Evolutionary conservation across 2,113 vertebrate species (phyloP).

Genomic region (Callopanchax toddi): DNA sequence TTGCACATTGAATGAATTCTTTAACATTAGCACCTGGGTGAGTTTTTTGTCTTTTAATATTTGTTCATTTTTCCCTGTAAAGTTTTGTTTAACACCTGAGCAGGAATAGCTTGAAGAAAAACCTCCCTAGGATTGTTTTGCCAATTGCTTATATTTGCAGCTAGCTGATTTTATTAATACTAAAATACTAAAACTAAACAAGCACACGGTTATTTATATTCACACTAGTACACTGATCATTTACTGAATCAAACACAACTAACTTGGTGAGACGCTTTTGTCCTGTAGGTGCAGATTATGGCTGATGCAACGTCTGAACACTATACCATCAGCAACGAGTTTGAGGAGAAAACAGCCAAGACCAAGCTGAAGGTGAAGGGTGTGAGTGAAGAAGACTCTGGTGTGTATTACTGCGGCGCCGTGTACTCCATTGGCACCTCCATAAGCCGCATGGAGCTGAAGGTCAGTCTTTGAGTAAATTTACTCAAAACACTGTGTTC

Average conservation of each 20-base stretch:
- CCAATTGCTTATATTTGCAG: no score
- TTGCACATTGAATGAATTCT: no score
- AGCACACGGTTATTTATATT: no score
- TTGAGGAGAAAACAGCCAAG: background rate
- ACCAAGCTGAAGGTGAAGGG: conserved; percentile 76
- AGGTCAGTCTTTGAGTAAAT: conserved; percentile 59
- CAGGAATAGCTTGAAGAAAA: no score
- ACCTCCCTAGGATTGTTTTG: no score
- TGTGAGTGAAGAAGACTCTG: conserved; percentile 76
- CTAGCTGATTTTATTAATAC: no score
- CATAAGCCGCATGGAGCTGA: conserved; percentile 65
- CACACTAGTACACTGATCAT: no score
- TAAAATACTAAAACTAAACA: background rate
- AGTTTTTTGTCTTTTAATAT: no score
- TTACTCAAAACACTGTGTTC: background rate
- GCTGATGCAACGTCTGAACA: conserved; percentile 11
- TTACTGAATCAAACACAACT: background rate
- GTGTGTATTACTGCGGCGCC: conserved; percentile 83
- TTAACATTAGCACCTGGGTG: no score
- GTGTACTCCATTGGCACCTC: conserved; percentile 74
- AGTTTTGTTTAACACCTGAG: no score
- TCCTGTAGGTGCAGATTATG: conserved; percentile 54
- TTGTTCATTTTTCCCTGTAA: no score
- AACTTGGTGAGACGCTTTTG: background rate
- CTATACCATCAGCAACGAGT: conserved; percentile 42